These are phyloP conservation scores for Enoplosus armatus DNA, from an alignment of 2,797 vertebrate species.

Conservation along the genomic window DNA sequence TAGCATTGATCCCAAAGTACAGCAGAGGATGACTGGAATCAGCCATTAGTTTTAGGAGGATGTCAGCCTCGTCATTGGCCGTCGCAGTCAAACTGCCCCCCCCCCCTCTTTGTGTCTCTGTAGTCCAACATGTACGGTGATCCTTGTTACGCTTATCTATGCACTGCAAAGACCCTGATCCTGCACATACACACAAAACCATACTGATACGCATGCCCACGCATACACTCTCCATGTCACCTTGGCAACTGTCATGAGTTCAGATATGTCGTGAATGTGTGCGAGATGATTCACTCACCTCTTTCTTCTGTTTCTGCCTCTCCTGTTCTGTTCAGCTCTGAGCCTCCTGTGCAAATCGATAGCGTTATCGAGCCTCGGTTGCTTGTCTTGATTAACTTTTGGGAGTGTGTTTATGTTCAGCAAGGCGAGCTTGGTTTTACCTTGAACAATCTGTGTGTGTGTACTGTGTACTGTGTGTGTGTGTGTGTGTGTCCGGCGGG, in stretches of 20 bases:
- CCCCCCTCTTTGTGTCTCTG: background rate
- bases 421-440: background rate
- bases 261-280: constrained; percentile 42
- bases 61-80: background rate
- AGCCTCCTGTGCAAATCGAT: constrained; percentile 22
- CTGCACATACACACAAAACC: background rate
- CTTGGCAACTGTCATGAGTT: constrained; percentile 70
- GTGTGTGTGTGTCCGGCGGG: background rate
- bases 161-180: background rate
- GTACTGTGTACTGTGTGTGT: background rate
- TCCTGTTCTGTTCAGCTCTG: background rate
- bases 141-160: background rate
- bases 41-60: too few relatives aligned
- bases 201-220: background rate
- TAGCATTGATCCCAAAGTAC: background rate
- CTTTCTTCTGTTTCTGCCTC: background rate
- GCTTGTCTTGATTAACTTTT: constrained; percentile 34
- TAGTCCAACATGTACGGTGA: too few relatives aligned
- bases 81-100: background rate
- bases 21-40: too few relatives aligned
- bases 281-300: constrained; percentile 54
- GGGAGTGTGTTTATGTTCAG: constrained; percentile 18
- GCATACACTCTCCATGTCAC: constrained; percentile 63
- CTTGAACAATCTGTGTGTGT: background rate
- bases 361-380: background rate